Evolutionary conservation across 2,888 invertebrate genomes (phyloP).

Genomic region (Drosophila anceps): DNA sequence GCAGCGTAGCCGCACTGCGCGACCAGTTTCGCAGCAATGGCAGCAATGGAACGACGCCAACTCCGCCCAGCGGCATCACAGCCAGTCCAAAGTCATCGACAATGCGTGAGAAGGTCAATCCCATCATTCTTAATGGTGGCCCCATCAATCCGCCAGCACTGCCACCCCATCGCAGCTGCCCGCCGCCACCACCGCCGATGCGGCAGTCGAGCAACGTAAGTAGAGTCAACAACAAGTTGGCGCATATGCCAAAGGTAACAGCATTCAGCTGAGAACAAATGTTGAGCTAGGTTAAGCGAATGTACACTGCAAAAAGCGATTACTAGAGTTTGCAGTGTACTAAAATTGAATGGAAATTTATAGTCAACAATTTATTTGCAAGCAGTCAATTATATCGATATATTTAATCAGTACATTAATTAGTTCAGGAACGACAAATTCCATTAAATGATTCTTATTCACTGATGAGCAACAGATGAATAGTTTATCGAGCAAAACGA

Average conservation of each 20-base stretch:
- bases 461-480: neutral
- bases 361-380: neutral
- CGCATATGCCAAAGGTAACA: constrained; percentile 52
- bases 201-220: constrained; percentile 84
- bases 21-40: constrained; percentile 83
- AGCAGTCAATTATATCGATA: neutral
- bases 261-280: neutral
- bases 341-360: neutral
- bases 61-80: constrained; percentile 52
- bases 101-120: constrained; percentile 72
- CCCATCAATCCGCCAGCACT: constrained; percentile 83
- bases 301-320: constrained; percentile 25
- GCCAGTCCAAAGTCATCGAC: constrained; percentile 69
- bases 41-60: constrained; percentile 68
- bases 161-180: constrained; percentile 85
- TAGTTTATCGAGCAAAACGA: neutral
- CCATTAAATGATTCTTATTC: neutral
- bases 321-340: neutral
- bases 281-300: constrained; percentile 2
- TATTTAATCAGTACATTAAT: neutral
- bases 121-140: constrained; percentile 82
- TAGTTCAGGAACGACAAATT: neutral
- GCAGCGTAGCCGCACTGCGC: constrained; percentile 83
- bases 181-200: constrained; percentile 85
- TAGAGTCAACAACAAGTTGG: constrained; percentile 60